A percentile compares a stretch with the other conserved stretches of the same genome.
Conservation (phyloP, 2,888 invertebrate species). For the Pseudoips prasinana region DNA sequence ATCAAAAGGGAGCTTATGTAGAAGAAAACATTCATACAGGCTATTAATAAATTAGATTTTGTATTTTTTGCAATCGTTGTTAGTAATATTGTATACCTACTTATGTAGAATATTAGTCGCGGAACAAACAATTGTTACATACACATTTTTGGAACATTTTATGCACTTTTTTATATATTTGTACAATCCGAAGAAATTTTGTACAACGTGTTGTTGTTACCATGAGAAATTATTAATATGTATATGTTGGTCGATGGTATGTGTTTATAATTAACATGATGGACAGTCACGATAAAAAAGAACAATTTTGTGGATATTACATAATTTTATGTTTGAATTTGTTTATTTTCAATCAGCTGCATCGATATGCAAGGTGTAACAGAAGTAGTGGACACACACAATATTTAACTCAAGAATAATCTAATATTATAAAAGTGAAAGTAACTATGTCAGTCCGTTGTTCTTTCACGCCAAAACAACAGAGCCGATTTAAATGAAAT, state of each 20-base stretch:
- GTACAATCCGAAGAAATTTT: conserved; percentile 65
- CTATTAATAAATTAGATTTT: conserved; percentile 17
- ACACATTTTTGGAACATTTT: conserved; percentile 79
- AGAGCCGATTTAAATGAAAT: too few relatives aligned
- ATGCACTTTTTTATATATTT: conserved; percentile 79
- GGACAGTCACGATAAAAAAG: too few relatives aligned
- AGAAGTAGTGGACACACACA: too few relatives aligned
- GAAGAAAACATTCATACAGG: conserved; percentile 29
- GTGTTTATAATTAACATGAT: too few relatives aligned
- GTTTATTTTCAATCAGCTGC: too few relatives aligned
- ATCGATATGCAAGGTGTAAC: too few relatives aligned
- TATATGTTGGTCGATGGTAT: conserved; percentile 29
- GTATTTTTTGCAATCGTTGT: conserved; percentile 34
- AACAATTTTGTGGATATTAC: too few relatives aligned
- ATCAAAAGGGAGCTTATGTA: conserved; percentile 42
- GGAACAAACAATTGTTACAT: conserved; percentile 54
- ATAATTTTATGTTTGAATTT: too few relatives aligned
- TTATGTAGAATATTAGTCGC: conserved; percentile 36
- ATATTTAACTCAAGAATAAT: too few relatives aligned
- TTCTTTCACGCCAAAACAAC: too few relatives aligned
- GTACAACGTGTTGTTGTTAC: conserved; percentile 65
- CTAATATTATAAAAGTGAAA: too few relatives aligned
- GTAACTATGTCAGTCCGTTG: too few relatives aligned
- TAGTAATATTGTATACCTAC: conserved; percentile 13
- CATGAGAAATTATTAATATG: conserved; percentile 38